These are phyloP conservation scores for Mythimna impura DNA, from an alignment of 2,888 invertebrate species.

Conservation along the genomic window DNA sequence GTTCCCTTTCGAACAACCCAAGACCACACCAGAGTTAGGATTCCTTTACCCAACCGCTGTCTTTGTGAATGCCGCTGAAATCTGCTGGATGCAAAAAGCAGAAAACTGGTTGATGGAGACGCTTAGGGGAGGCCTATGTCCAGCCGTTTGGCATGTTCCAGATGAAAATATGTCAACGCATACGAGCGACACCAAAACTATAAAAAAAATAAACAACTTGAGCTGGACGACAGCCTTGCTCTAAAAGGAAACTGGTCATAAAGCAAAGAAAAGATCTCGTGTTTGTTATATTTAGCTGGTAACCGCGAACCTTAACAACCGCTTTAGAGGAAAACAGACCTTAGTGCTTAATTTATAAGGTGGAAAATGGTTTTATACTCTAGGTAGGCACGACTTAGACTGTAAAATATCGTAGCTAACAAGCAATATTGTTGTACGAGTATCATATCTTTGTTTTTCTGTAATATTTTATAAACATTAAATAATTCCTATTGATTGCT, in stretches of 20 bases:
- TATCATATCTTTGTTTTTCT: not conserved
- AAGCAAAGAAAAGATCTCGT: constrained; percentile 59
- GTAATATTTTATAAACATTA: not conserved
- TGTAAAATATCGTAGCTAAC: not conserved
- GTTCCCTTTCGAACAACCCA: too few relatives aligned
- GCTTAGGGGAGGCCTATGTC: not conserved
- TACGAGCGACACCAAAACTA: not conserved
- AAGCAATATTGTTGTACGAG: not conserved
- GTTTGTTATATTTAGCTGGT: constrained; percentile 44
- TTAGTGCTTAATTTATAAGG: accelerated
- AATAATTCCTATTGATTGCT: not conserved
- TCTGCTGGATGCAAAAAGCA: not conserved
- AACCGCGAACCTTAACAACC: constrained; percentile 7
- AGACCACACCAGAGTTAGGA: too few relatives aligned
- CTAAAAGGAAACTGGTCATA: constrained; percentile 64
- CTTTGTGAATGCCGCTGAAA: not conserved
- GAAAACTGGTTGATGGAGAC: not conserved
- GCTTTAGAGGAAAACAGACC: constrained; percentile 7
- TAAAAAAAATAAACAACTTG: constrained; percentile 1
- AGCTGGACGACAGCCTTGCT: constrained; percentile 24
- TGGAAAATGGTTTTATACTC: not conserved
- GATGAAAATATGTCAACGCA: not conserved
- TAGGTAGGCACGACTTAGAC: not conserved
- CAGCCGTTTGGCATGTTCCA: not conserved
- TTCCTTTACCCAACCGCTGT: too few relatives aligned